Evolutionary conservation across 2,113 vertebrate genomes (phyloP), one percentile per base, ranked within the genome.

Genomic region (Phyllostomus hastatus): DNA sequence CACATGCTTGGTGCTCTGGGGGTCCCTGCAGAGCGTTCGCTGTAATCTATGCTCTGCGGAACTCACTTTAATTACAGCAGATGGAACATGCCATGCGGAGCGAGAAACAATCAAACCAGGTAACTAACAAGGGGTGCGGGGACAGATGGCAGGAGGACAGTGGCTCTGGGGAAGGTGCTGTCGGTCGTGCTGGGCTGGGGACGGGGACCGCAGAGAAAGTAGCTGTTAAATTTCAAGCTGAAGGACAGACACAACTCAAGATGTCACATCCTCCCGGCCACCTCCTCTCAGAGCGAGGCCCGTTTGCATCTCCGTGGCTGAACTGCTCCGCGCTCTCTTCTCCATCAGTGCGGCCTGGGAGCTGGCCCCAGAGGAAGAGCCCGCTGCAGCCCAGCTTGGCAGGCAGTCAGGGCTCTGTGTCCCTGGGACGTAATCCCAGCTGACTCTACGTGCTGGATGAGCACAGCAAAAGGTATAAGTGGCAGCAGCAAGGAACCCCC

Each of bases 381-480:
- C 61, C 57, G 76, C 20, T 0, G 0, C 20, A 28, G 82, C 26
- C 57, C 8, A 2, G 7, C 41, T 31, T 95, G 96, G 94, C 96
- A 64, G 48, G 33, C 17, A 57, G 90, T 96, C 96, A 95, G 66
- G 75, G 64, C 80, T 92, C 83, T 52, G 64, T 91, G 91, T 95
- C 87, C 92, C 95, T 76, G 73, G 61, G 82, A 89, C 78, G 57
- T 79, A 96, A 95, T 91, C 95, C 92, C 97, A 95, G 88, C 88
- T 38, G 92, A 96, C 92, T 96, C 46, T 86, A 61, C 54, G 70
- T 94, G 90, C 72, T 64, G 59, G 87, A 83, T 94, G 90, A 97
- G 76, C 91, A 72, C 52, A 48, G 76, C 22, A 33, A 92, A 96
- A 82, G 50, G 82, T 85, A 95, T 96, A 98, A 98, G 96, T 97